These are phyloP conservation scores for Hedychridium roseum DNA, from an alignment of 2,888 invertebrate genomes.

Conservation along the genomic window DNA sequence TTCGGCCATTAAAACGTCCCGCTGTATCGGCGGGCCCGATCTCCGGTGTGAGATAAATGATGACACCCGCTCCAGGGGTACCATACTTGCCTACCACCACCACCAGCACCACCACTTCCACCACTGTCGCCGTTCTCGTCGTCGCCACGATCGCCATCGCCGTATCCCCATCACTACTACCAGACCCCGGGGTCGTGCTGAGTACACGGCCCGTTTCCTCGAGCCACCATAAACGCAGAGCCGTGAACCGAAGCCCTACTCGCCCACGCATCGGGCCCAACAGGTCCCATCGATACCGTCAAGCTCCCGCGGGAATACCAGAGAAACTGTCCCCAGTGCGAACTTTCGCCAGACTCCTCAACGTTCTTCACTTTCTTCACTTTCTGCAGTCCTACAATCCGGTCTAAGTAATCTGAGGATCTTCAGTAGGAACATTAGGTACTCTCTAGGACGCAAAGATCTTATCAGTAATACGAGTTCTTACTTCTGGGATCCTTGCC, in stretches of 20 bases:
- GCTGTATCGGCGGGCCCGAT: slow-evolving; percentile 69
- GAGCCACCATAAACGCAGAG: slow-evolving; percentile 19
- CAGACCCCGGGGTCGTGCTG: slow-evolving; percentile 22
- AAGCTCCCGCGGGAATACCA: too few species aligned
- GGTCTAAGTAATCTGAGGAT: not conserved
- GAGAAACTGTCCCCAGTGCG: too few species aligned
- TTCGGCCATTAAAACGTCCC: slow-evolving; percentile 76
- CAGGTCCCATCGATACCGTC: too few species aligned
- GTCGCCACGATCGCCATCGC: too few species aligned
- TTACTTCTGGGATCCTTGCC: too few species aligned
- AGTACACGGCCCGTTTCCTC: slow-evolving; percentile 17
- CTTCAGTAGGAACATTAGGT: not conserved
- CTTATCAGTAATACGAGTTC: too few species aligned
- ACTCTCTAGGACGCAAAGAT: too few species aligned
- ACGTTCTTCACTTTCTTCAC: too few species aligned
- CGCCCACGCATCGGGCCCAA: too few species aligned
- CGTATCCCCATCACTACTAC: slow-evolving; percentile 35
- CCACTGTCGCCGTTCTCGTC: slow-evolving; percentile 24
- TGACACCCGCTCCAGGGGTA: slow-evolving; percentile 66
- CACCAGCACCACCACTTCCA: slow-evolving; percentile 31
- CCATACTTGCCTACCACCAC: slow-evolving; percentile 60
- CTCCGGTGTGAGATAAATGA: slow-evolving; percentile 69
- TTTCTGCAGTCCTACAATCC: too few species aligned
- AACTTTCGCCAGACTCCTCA: too few species aligned
- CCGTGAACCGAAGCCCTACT: too few species aligned